Base-by-base conservation (phyloP, 2,113 vertebrate genomes). In the Oreochromis tanganicae region DNA sequence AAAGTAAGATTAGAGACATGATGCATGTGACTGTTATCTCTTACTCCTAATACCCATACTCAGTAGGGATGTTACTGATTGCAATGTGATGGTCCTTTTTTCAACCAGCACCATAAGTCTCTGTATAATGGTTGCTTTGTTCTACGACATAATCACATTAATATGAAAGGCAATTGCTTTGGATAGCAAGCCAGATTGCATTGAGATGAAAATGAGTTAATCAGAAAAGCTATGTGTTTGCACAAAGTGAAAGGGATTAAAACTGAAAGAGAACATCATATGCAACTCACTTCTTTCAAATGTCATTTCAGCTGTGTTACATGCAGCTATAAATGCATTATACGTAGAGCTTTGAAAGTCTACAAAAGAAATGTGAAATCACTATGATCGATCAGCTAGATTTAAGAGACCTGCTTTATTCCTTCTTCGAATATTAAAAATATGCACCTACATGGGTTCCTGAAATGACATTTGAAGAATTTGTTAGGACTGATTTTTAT, bases 111-210 rank as follows among this genome's bases (percentile, higher is more conserved):
- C 92, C 91, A 94, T 94, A 95, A 95, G 94, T 92, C 92, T 92
- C 89, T 73, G 85, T 81, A 93, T 96, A 95, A 96, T 94, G 91
- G 89, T 83, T 24, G 85, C 89, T 96, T 95, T 95, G 94, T 96
- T 94, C 91, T 93, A 86, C 85, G 56, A 87, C 90, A 73, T 95
- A 96, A 95, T 96, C 89, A 63, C 91, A 95, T 94, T 95, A 95
- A 95, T 95, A 95, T 93, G 94, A 95, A 93, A 94, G 93, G 87
- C 93, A 94, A 94, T 95, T 93, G 93, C 91, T 94, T 48, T 89
- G 91, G 92, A 94, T 93, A 91, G 87, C 91, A 95, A 86, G 92
- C 88, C 90, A 90, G 92, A 96, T 96, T 92, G 87, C 92, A 94
- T 92, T 94, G 85, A 89, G 87, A 93, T 94, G 92, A 95, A 93